Conservation (phyloP, 2,797 vertebrate species). For the Tragelaphus oryx region DNA sequence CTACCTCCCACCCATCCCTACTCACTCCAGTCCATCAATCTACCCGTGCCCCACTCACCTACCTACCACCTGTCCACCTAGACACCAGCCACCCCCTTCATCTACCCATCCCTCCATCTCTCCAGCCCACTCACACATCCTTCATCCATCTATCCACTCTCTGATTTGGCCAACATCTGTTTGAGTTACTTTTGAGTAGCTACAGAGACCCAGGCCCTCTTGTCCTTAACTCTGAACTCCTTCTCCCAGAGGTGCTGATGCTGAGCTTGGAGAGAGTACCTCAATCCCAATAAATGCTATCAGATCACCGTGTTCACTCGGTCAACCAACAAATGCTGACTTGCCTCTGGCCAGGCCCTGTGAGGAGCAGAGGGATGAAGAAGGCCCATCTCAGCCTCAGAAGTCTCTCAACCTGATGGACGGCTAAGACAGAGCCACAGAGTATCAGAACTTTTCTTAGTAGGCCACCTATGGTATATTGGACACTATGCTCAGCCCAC, state of each 20-base stretch:
- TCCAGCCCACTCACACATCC: not conserved
- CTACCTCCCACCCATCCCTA: not conserved
- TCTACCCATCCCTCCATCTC: not conserved
- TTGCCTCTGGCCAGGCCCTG: not conserved
- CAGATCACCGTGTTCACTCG: not conserved
- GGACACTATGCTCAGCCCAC: not conserved
- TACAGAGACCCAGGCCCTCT: not conserved
- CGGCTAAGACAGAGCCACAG: not conserved
- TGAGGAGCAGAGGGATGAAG: not conserved
- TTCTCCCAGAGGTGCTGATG: not conserved
- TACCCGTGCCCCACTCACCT: no score
- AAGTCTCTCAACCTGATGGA: not conserved
- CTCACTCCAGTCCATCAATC: not conserved
- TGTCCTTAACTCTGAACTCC: not conserved
- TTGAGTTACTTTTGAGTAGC: not conserved
- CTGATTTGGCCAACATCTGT: not conserved
- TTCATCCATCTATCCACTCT: not conserved
- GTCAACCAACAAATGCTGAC: not conserved
- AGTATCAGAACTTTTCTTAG: not conserved
- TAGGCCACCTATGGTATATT: not conserved
- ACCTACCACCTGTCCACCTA: not conserved
- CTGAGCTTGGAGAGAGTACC: not conserved
- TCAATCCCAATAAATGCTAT: not conserved
- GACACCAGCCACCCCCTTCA: not conserved
- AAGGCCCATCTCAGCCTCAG: not conserved